A percentile compares a stretch with the other conserved stretches of the same genome.
These are phyloP conservation scores for Dicerorhinus sumatrensis DNA, from an alignment of 2,113 vertebrate species.

Conservation along the genomic window DNA sequence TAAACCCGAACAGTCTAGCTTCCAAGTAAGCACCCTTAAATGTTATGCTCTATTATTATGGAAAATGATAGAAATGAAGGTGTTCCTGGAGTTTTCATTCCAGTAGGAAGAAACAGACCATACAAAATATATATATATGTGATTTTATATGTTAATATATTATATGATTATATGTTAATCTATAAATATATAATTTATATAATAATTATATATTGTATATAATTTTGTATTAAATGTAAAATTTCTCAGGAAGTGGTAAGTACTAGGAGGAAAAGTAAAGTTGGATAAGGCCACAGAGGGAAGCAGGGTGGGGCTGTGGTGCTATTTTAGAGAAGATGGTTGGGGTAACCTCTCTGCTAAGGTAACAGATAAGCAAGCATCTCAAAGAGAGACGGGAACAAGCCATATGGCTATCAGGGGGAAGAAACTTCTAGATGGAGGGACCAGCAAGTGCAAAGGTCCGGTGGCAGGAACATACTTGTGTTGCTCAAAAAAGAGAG, in stretches of 20 bases:
- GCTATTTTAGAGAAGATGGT: neutral
- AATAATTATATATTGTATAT: neutral
- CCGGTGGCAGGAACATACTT: neutral
- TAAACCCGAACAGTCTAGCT: neutral
- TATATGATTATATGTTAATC: too few species aligned
- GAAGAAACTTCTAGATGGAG: neutral
- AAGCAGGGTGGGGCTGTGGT: neutral
- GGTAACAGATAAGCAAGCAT: neutral
- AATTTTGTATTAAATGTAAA: neutral
- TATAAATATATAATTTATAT: too few species aligned
- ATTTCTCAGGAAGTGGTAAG: neutral
- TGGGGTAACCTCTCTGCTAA: neutral
- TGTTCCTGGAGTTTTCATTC: neutral
- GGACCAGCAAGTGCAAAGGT: neutral
- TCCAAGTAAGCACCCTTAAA: neutral
- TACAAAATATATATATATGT: neutral
- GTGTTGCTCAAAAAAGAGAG: neutral
- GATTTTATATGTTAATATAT: neutral
- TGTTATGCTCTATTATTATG: neutral
- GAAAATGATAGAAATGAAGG: neutral
- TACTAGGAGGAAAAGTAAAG: neutral
- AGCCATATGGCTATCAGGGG: neutral
- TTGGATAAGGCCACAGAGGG: neutral
- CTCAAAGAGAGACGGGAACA: neutral
- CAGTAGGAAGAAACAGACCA: neutral